These are phyloP conservation scores for Caenorhabditis angaria DNA, from an alignment of 2,888 invertebrate genomes.

Conservation along the genomic window DNA sequence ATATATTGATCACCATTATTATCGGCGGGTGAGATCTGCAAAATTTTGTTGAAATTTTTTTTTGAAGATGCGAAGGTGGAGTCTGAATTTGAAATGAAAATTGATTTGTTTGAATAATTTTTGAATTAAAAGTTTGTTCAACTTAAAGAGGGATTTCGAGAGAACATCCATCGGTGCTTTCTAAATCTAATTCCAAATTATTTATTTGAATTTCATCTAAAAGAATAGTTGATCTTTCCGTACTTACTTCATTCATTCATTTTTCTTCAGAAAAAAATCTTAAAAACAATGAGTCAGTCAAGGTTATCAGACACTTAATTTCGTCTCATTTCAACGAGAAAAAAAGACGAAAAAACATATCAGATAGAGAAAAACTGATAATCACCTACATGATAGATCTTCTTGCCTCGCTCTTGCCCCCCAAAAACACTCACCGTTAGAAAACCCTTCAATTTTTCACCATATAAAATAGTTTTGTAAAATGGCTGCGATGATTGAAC, in stretches of 20 bases:
- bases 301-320: neutral
- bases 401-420: neutral
- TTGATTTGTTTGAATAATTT: no score
- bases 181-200: no score
- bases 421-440: conserved; percentile 44
- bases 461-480: conserved; percentile 51
- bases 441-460: conserved; percentile 58
- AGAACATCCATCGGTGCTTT: no score
- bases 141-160: no score
- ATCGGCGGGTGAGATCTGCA: conserved; percentile 48
- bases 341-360: no score
- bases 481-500: conserved; percentile 7
- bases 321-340: neutral
- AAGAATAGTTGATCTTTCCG: no score
- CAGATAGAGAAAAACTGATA: neutral
- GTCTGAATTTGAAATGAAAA: no score
- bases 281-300: neutral
- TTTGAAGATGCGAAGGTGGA: no score
- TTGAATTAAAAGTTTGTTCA: no score
- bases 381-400: conserved; percentile 5
- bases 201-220: no score
- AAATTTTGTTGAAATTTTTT: no score
- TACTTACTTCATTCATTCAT: no score
- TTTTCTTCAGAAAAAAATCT: neutral
- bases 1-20: conserved; percentile 50